Evolutionary conservation across 2,888 invertebrate species (phyloP), one percentile per base, ranked within the genome.

Genomic region (Suillia variegata): DNA sequence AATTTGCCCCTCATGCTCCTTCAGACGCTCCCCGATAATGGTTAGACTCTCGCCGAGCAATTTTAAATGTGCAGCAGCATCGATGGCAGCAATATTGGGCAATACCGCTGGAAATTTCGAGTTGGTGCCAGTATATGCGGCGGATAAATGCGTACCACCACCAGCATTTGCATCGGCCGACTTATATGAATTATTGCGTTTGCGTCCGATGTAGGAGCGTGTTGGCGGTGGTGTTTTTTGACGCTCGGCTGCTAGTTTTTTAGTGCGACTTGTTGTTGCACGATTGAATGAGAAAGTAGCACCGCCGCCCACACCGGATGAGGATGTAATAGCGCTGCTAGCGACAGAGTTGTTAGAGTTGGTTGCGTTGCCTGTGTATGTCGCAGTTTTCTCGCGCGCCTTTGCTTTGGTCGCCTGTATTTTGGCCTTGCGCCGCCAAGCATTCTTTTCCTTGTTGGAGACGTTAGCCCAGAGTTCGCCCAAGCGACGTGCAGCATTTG

Each of bases 1-100:
- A 63, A 96, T 95, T 82, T 96, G 94, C 12, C 96, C 96, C 88
- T 95, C 94, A 73, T 96, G 96, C 74, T 96, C 96, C 79, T 94
- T 95, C 4, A 97, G 86, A 38, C 96, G 84, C 80, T 94, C 93
- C 0, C 98, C 97, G 68, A 98, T 96, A 75, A 95, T 94, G 50
- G 92, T 92, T 17, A 98, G 85, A 74, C 95, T 96, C 81, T 97
- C 97, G 0, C 97, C 97, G 13, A 98, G 84, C 58, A 97, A 84
- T 55, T 95, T 92, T 10, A 97, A 85, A 80, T 97, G 96, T 0
- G 97, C 96, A 0, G 96, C 96, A 20, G 94, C 92, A 80, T 97
- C 96, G 1, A 93, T 88, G 0, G 94, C 91, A 57, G 90, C 89
- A 48, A 92, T 92, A 50, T 13, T 55, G 24, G 13, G 26, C 33